Evolutionary conservation across 2,797 vertebrate species (phyloP).

Genomic region (Phyllotis vaccarum): DNA sequence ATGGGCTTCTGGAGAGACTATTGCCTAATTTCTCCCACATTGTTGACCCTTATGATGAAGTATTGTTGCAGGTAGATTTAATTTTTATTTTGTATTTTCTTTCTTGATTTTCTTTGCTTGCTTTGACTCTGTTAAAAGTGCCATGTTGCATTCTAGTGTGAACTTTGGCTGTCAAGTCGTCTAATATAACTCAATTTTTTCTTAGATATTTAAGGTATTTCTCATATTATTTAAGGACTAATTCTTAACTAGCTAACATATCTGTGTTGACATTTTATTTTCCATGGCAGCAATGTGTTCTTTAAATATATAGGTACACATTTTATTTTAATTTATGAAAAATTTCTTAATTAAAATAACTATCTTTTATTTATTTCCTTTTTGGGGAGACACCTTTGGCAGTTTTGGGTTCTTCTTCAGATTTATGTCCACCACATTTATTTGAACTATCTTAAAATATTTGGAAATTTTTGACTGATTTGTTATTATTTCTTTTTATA

Average conservation of each 20-base stretch:
- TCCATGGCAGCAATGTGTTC: neutral
- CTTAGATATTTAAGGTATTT: neutral
- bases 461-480: neutral
- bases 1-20: neutral
- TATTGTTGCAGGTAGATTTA: neutral
- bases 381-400: neutral
- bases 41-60: neutral
- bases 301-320: neutral
- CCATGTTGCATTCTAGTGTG: neutral
- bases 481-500: neutral
- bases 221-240: neutral
- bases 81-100: neutral
- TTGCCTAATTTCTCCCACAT: neutral
- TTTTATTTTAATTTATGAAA: constrained; percentile 31
- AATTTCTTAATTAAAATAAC: constrained; percentile 28
- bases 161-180: constrained; percentile 26
- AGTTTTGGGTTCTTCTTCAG: neutral
- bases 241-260: constrained; percentile 15
- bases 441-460: constrained; percentile 2
- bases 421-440: neutral
- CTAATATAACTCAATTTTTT: neutral
- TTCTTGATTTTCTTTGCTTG: no score
- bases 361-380: neutral
- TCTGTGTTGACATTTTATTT: neutral
- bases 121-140: constrained; percentile 9